Base-by-base conservation (phyloP, 2,888 invertebrate species). In the Subacronicta megacephala region DNA sequence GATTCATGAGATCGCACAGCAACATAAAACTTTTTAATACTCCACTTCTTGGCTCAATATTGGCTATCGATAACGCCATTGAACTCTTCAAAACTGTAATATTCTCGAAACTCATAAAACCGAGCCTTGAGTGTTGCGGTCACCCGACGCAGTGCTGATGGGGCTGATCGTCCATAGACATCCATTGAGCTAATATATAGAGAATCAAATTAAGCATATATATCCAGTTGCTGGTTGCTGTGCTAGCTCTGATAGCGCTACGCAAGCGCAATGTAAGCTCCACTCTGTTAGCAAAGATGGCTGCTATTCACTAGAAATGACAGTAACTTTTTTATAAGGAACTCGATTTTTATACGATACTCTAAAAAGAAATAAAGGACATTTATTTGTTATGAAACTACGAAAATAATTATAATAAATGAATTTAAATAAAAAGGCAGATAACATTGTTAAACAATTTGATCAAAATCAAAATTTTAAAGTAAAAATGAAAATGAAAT, bases 91-190 rank as follows among this genome's bases (percentile, higher is more conserved):
- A 58, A 69, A 58, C 31, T 49, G 52, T 63, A 69, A 65, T 65
- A 65, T 57, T 57, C 36, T 69, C 31, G 70, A 44, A 44, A 47
- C 64, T 63, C 62, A 49, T 49, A 58, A 47, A 43, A 52, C 51
- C 52, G 3, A 51, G 17, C 38, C 29, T 36, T 47, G 43, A 37
- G 68, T 38, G 62, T 69, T 49, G 70, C 52, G 70, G 64, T 52
- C 52, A 66, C 52, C 64, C 40, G 47, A 52, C 55, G 63, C 56
- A 65, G 69, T 35, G 49, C 44, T 66, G 65, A 66, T 68, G 42
- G 64, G 36, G 38, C 31, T 38, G 38, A n/a, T 18, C 29, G 38
- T 38, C 18, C 36, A 55, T 62, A 63, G 64, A 63, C 64, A 47
- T 63, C 45, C 29, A 33, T n/a, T 13, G 37, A 37, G 50, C 46